Conservation (phyloP, 2,888 invertebrate genomes). For the Sphecodes monilicornis region DNA sequence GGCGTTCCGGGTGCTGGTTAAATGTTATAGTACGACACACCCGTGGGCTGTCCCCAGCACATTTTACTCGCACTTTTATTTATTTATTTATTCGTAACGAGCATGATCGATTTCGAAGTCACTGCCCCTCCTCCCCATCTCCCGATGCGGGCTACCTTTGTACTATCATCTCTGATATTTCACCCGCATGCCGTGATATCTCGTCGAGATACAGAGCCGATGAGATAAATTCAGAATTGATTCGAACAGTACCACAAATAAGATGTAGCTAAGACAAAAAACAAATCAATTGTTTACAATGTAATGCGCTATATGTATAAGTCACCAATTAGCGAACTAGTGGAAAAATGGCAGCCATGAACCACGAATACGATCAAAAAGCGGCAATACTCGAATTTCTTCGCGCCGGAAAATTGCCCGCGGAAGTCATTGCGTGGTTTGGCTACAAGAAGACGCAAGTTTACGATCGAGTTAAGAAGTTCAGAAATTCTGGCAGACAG, state of each 20-base stretch:
- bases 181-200: neutral
- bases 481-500: too few relatives aligned
- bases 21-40: constrained; percentile 56
- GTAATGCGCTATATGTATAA: too few relatives aligned
- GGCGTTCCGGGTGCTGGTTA: constrained; percentile 47
- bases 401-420: too few relatives aligned
- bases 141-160: constrained; percentile 41
- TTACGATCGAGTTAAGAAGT: too few relatives aligned
- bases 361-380: too few relatives aligned
- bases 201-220: neutral
- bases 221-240: neutral
- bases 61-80: constrained; percentile 55
- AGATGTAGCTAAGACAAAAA: neutral
- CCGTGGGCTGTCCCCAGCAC: constrained; percentile 49
- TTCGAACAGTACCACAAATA: neutral
- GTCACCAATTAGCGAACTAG: too few relatives aligned
- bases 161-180: neutral
- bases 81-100: constrained; percentile 66
- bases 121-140: too few relatives aligned
- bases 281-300: neutral
- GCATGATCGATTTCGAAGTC: constrained; percentile 47
- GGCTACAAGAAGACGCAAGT: too few relatives aligned
- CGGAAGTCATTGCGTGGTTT: too few relatives aligned
- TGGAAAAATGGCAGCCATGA: too few relatives aligned
- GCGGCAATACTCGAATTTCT: too few relatives aligned